Conservation (phyloP, 2,113 vertebrate species). For the Sinocyclocheilus anophthalmus region DNA sequence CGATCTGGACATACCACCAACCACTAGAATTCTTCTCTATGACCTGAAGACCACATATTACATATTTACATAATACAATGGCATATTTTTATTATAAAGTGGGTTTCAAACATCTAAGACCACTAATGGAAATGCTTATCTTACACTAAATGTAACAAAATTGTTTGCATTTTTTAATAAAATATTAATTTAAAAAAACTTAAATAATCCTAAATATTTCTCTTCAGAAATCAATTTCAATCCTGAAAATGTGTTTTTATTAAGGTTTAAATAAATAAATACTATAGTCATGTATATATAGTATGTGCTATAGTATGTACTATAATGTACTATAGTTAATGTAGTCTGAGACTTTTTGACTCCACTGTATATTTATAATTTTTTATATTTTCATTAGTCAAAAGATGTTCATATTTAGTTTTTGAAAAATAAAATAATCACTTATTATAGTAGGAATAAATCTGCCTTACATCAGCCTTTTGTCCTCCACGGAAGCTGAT, state of each 20-base stretch:
- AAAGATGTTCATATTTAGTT: background rate
- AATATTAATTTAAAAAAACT: no score
- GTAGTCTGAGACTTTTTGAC: background rate
- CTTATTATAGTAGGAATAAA: background rate
- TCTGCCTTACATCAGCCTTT: slow-evolving; percentile 92
- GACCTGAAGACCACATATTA: slow-evolving; percentile 77
- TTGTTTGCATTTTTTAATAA: no score
- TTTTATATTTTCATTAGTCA: background rate
- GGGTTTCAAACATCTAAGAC: background rate
- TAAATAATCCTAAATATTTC: no score
- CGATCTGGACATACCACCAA: slow-evolving; percentile 99
- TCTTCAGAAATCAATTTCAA: no score
- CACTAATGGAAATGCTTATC: background rate
- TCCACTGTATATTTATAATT: background rate
- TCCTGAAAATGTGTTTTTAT: no score
- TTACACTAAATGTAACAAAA: no score
- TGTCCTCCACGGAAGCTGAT: slow-evolving; percentile 99
- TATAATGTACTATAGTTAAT: no score
- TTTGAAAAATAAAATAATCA: background rate
- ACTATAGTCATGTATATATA: no score
- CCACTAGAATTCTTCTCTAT: slow-evolving; percentile 98
- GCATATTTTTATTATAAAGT: background rate
- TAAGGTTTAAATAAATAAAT: no score
- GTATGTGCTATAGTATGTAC: no score
- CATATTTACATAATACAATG: background rate